phyloP scores from a whole-genome alignment of 2,888 invertebrate genomes.

The Rhorus exstirpatorius region DNA sequence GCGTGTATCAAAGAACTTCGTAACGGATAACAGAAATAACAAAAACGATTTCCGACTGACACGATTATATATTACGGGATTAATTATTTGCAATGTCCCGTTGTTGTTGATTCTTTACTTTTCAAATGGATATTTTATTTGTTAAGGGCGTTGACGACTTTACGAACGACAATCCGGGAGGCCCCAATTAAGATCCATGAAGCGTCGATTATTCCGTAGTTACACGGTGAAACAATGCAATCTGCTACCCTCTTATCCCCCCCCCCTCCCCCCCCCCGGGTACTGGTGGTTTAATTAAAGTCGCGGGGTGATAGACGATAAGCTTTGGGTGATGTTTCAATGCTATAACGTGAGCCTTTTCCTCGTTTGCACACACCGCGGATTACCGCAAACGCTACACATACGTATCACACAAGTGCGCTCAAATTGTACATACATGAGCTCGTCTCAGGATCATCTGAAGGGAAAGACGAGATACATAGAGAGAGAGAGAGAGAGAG shows the following conservation, averaged over 20 bases:
- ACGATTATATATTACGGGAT: constrained; percentile 6
- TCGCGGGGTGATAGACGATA: constrained; percentile 60
- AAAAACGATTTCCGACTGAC: constrained; percentile 16
- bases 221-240: constrained; percentile 52
- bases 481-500: constrained; percentile 1
- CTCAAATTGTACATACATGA: constrained; percentile 17
- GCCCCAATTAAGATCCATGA: constrained; percentile 54
- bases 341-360: constrained; percentile 37
- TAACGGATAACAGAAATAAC: background rate
- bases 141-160: constrained; percentile 53
- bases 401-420: constrained; percentile 13
- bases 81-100: constrained; percentile 49
- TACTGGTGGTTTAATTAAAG: constrained; percentile 54
- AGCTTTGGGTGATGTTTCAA: constrained; percentile 63
- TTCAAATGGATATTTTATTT: background rate
- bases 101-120: constrained; percentile 16
- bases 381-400: constrained; percentile 18
- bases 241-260: too few species aligned
- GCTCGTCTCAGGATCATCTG: constrained; percentile 19
- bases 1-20: background rate
- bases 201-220: constrained; percentile 59
- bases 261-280: background rate
- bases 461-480: background rate
- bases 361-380: constrained; percentile 26
- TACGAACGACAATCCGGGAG: constrained; percentile 51